Evolutionary conservation across 2,797 vertebrate species (phyloP).

Genomic region (Parauchenoglanis punctatus): DNA sequence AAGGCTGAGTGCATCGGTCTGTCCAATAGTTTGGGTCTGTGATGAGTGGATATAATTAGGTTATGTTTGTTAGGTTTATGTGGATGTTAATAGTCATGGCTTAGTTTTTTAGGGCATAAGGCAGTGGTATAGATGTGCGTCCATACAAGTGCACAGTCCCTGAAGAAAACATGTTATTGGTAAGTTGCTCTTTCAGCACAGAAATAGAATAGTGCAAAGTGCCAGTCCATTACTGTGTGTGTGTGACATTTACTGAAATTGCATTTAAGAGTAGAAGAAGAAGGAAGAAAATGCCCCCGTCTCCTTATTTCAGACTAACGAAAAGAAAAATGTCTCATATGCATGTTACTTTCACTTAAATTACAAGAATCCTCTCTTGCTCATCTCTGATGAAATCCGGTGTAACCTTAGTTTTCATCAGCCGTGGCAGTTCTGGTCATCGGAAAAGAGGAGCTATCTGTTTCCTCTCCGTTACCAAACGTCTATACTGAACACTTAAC

Average conservation of each 20-base stretch:
- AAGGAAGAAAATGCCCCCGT: slow-evolving; percentile 7
- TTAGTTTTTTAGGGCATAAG: background rate
- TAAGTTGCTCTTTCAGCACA: slow-evolving; percentile 33
- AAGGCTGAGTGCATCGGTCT: slow-evolving; percentile 25
- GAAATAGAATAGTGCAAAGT: slow-evolving; percentile 49
- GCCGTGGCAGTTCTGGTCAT: slow-evolving; percentile 20
- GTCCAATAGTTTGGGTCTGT: slow-evolving; percentile 4
- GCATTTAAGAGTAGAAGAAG: slow-evolving; percentile 44
- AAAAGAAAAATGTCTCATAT: slow-evolving; percentile 40
- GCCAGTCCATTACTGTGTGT: slow-evolving; percentile 44
- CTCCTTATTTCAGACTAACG: slow-evolving; percentile 27
- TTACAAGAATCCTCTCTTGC: slow-evolving; percentile 17
- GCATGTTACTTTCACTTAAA: slow-evolving; percentile 37
- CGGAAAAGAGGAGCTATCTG: slow-evolving; percentile 1
- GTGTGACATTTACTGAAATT: slow-evolving; percentile 57
- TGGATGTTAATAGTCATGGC: background rate
- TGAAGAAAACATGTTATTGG: slow-evolving; percentile 42
- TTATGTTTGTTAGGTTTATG: slow-evolving; percentile 14
- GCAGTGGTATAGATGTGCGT: background rate
- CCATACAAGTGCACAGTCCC: slow-evolving; percentile 3
- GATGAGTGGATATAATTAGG: slow-evolving; percentile 23
- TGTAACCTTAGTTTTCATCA: slow-evolving; percentile 47
- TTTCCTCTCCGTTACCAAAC: slow-evolving; percentile 31
- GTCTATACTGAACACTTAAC: slow-evolving; percentile 18
- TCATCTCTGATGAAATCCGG: slow-evolving; percentile 53